Conservation (phyloP, 2,797 vertebrate genomes). For the Anolis apletophallus region DNA sequence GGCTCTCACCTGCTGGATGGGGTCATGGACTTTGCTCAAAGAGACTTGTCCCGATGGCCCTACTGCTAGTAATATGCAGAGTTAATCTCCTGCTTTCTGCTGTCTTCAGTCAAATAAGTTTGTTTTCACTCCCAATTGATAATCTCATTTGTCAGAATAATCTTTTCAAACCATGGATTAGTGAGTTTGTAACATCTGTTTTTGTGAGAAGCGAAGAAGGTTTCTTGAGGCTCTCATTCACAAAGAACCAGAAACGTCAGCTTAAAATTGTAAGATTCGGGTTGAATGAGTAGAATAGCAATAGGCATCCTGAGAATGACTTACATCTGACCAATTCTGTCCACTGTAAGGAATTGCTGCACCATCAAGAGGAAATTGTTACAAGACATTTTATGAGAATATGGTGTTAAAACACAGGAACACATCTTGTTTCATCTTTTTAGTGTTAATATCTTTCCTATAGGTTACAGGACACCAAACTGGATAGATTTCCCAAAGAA, state of each 20-base stretch:
- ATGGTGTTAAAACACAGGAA: conserved; percentile 1
- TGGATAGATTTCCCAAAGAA: neutral
- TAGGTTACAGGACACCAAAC: conserved; percentile 14
- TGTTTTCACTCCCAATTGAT: conserved; percentile 15
- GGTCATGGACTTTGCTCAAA: neutral
- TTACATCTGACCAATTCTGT: neutral
- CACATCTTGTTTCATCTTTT: conserved; percentile 18
- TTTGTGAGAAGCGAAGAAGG: neutral
- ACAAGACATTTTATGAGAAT: neutral
- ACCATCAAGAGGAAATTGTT: neutral
- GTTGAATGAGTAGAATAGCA: conserved; percentile 15
- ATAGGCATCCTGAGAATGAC: neutral
- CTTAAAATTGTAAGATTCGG: neutral
- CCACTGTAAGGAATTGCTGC: neutral
- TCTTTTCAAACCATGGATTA: conserved; percentile 22
- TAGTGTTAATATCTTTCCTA: conserved; percentile 32
- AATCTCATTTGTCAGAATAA: conserved; percentile 10
- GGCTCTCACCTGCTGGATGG: neutral
- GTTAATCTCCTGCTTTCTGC: neutral
- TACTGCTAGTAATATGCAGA: neutral
- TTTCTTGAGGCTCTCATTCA: neutral
- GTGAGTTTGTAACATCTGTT: neutral
- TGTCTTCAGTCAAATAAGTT: neutral
- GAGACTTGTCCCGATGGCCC: neutral
- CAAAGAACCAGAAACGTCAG: conserved; percentile 12